Percentiles rank a stretch among this genome's conserved stretches.
Conservation (phyloP, 2,113 vertebrate species). For the Xiphorhynchus elegans region DNA sequence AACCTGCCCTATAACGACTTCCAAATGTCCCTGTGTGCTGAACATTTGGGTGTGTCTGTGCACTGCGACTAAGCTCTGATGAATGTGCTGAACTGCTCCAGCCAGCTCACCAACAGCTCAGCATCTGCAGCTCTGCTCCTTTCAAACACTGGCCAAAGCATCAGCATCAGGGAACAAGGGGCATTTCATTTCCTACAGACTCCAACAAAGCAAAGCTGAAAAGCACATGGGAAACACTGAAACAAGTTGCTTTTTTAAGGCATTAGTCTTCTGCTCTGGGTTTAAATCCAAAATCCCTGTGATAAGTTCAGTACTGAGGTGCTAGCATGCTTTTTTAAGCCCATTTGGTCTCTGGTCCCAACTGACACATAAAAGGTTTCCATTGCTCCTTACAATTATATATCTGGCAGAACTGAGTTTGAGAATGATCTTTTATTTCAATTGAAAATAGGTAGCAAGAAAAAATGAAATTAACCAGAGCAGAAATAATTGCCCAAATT, state of each 20-base stretch:
- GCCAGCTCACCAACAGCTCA: not conserved
- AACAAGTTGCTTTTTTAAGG: not conserved
- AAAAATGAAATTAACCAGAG: not conserved
- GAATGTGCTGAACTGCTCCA: not conserved
- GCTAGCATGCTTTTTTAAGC: not conserved
- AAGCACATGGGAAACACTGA: not conserved
- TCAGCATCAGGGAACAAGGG: not conserved
- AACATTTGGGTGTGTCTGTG: not conserved
- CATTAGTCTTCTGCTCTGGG: not conserved
- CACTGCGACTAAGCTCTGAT: not conserved
- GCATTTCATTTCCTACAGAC: not conserved
- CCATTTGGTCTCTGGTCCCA: not conserved
- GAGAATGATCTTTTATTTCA: not conserved
- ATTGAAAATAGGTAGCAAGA: not conserved
- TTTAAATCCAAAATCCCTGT: not conserved
- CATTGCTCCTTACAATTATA: not conserved
- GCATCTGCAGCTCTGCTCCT: not conserved
- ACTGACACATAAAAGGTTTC: not conserved
- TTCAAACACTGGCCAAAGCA: not conserved
- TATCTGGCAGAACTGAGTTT: not conserved
- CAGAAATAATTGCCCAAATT: slow-evolving; percentile 11
- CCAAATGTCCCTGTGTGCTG: not conserved
- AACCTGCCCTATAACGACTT: not conserved
- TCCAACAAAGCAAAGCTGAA: not conserved
- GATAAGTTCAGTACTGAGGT: not conserved